Evolutionary conservation across 2,888 invertebrate species (phyloP).

Genomic region (Philhelius pedissequus): DNA sequence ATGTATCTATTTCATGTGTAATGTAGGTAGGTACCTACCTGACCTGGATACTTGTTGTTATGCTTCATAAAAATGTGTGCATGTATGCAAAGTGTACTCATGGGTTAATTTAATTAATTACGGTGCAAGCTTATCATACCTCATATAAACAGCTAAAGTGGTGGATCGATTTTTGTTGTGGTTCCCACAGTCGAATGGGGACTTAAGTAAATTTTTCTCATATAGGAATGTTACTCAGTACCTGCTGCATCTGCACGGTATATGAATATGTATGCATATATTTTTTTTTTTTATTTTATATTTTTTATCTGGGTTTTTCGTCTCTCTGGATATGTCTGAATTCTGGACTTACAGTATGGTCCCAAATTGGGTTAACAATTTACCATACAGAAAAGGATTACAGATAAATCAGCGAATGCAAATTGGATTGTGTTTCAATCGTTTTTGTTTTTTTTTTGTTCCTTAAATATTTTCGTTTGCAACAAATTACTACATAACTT

Average conservation of each 20-base stretch:
- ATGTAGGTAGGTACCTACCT: too few species aligned
- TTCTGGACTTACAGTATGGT: background rate
- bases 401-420: conserved; percentile 15
- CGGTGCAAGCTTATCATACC: conserved; percentile 61
- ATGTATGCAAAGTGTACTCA: conserved; percentile 18
- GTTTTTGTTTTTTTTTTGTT: background rate
- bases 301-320: conserved; percentile 6
- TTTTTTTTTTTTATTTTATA: background rate
- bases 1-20: conserved; percentile 23
- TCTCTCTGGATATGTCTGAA: background rate
- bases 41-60: conserved; percentile 42
- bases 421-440: conserved; percentile 51
- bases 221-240: too few species aligned
- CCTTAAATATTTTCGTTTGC: background rate
- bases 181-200: conserved; percentile 9
- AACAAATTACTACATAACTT: background rate
- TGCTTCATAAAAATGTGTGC: background rate
- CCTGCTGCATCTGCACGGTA: too few species aligned
- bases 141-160: conserved; percentile 65
- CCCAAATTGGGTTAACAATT: conserved; percentile 36
- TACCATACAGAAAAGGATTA: conserved; percentile 39
- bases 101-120: conserved; percentile 67
- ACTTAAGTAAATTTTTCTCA: conserved; percentile 40
- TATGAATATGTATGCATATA: background rate
- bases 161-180: conserved; percentile 57